Evolutionary conservation across 2,888 invertebrate genomes (phyloP), one percentile per base, ranked within the genome.

Genomic region (Tiliacea aurago): DNA sequence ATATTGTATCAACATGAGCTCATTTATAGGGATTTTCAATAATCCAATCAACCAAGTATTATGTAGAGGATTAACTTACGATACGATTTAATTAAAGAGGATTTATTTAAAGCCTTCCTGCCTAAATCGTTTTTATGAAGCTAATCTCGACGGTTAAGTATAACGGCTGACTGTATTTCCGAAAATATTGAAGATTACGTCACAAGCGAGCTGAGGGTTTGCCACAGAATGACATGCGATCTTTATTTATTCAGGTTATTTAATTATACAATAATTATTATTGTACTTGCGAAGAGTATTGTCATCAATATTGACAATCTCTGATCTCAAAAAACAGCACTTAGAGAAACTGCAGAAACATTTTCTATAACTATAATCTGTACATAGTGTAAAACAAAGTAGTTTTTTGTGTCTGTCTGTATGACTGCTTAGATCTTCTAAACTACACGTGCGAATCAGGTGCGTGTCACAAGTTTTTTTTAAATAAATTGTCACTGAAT

Each of bases 31-130:
- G 63, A 33, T 49, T 72, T 41, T 59, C 33, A 28, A 43, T 78
- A 63, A 78, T 72, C 78, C 67, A 23, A 67, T 78, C 64, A 65
- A 62, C 23, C 15, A 47, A 68, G 51, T 58, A 55, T 56, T 73
- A 69, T 65, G 55, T 61, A 23, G 9, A 49, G 64, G 64, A 64
- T 69, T 69, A 70, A 61, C 23, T 47, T 47, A 41, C 41, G 18
- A 53, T 45, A 68, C 55, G 37, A 78, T 69, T 78, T 69, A 80
- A 78, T 78, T 61, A 78, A 73, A 59, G 28, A 51, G 74, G 68
- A 78, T 80, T 80, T 68, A 56, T 73, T 63, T 67, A 56, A 78
- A 73, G 9, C 80, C 64, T 65, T 65, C 58, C 49, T 43, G 23
- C 23, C 23, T 73, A 51, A 69, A 80, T 68, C 51, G 43, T 61